Evolutionary conservation across 2,888 invertebrate species (phyloP), one percentile per base, ranked within the genome.

Genomic region (Osmoderma eremita): DNA sequence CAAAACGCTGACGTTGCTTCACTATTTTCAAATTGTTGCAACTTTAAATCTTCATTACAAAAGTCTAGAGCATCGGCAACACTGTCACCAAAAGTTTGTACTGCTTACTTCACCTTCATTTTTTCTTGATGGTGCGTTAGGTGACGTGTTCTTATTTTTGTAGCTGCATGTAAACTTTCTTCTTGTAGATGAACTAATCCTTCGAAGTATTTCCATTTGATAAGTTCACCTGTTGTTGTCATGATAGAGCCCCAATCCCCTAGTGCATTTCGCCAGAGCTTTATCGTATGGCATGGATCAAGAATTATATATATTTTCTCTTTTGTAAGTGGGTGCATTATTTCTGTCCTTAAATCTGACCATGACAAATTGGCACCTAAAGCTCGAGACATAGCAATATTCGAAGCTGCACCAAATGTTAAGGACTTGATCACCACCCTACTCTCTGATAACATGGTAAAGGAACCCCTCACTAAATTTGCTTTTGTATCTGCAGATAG

Each of bases 221-320:
- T 72, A 1, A 8, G 6, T 38, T 71, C n/a, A 6, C 41, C 58
- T 42, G 70, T 41, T 41, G 67, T 65, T 36, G 69, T 65, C 36
- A 63, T 24, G 42, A 68, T 20, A 68, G 68, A 41, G 39, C 61
- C 56, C 10, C 49, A 53, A 20, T 67, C 42, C 12, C 70, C 73
- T n/a, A 74, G 66, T 4, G 68, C 56, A 63, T 74, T 74, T 49
- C 74, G 36, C 15, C 71, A 56, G 17, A 74, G 58, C 58, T 76
- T 77, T 4, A 76, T 30, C 72, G 76, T 75, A 54, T 75, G 75
- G 41, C 70, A 71, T 12, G 72, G 67, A 69, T 75, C 74, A 3
- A 68, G 65, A 30, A 71, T 51, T n/a, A 73, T 53, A 65, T 67
- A 75, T 45, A 71, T 50, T 30, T 66, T 51, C 18, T 71, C 53